These are phyloP conservation scores for Hydriomena furcata DNA, from an alignment of 2,888 invertebrate genomes.

Conservation along the genomic window DNA sequence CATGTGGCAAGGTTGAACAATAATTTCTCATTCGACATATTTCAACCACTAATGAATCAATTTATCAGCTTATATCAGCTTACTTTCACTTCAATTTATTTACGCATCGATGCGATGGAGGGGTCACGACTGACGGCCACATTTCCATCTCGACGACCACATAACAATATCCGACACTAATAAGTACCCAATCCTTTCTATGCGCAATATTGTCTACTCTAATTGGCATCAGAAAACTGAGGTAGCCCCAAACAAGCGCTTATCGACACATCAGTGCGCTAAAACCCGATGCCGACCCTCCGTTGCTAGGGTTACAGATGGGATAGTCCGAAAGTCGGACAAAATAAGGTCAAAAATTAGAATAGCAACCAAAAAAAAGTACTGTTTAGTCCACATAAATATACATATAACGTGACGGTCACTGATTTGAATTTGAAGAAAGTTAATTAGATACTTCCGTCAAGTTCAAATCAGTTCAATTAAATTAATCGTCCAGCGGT, in stretches of 20 bases:
- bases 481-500: too few species aligned
- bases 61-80: constrained; percentile 31
- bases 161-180: constrained; percentile 80
- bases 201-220: constrained; percentile 74
- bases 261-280: constrained; percentile 70
- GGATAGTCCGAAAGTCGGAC: constrained; percentile 1
- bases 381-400: too few species aligned
- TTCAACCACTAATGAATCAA: constrained; percentile 23
- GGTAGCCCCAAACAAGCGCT: constrained; percentile 76
- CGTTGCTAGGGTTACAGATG: constrained; percentile 19
- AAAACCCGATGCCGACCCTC: constrained; percentile 34
- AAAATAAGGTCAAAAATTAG: too few species aligned
- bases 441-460: too few species aligned
- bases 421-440: too few species aligned
- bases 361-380: too few species aligned
- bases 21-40: background rate
- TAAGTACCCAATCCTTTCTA: constrained; percentile 74
- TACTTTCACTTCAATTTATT: constrained; percentile 29
- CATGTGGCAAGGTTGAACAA: background rate
- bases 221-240: constrained; percentile 80
- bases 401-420: constrained; percentile 1
- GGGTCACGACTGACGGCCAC: constrained; percentile 36
- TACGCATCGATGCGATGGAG: constrained; percentile 34
- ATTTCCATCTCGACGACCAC: constrained; percentile 62
- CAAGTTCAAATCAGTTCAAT: too few species aligned